Evolutionary conservation across 2,888 invertebrate species (phyloP), one percentile per base, ranked within the genome.

Genomic region (Gandaritis pyraliata): DNA sequence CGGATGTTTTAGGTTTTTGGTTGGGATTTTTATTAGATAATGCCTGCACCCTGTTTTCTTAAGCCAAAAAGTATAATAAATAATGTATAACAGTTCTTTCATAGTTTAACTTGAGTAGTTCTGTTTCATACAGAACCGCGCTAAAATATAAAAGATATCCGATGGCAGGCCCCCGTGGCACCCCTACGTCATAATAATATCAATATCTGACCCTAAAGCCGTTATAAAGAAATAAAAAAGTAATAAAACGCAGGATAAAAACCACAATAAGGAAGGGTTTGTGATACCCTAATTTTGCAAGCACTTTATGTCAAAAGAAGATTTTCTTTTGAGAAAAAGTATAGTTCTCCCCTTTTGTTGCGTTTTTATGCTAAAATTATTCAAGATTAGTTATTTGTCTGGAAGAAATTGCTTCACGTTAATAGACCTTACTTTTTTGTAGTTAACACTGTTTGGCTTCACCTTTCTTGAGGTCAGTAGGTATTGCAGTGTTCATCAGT

Each of bases 211-310:
- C 87, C 80, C 79, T 73, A 58, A 58, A 71, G 81, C 84, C 78
- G 86, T 90, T 88, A 87, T 84, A 88, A 88, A 90, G 84, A 87
- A 86, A 90, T 91, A 90, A 91, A 91, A 90, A 90, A 90, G 90
- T 89, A 89, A 88, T 90, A 90, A 90, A 90, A 90, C 78, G 87
- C 90, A 90, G 85, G 80, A 83, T 85, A 86, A 84, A 83, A 85
- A 77, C 77, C 81, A 75, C 80, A 69, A 71, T 74, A 77, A 74
- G 69, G 75, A 78, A 87, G 84, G 87, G 88, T 86, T 85, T 83
- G 77, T 62, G 71, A 72, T 69, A 71, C 82, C 80, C 80, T 77
- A 76, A 80, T 78, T 77, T 76, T 8, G 71, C 69, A 68, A 53
- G 41, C 51, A 49, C 50, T 63, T 56, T 45, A 52, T 64, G 52